Base-by-base conservation (phyloP, 2,113 vertebrate species). In the Mastomys coucha region DNA sequence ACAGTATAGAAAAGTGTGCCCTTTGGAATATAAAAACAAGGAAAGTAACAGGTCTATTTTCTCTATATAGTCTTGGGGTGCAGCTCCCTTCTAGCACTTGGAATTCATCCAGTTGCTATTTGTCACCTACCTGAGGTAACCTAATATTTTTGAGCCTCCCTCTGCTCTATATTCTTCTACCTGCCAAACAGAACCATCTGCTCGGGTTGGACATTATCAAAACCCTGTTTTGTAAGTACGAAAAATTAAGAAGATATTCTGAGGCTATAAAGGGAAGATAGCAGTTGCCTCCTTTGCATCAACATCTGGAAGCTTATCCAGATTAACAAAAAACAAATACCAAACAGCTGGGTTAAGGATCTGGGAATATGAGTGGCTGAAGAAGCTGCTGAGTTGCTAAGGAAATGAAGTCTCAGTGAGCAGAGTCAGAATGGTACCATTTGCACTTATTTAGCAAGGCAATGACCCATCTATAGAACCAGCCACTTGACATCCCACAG, bases 111-210 rank as follows among this genome's bases (percentile, higher is more conserved):
- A 89, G 87, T 77, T 91, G 96, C 65, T 95, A 94, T 91, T 90
- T 98, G 76, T 87, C 87, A 91, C 93, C 81, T 92, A 88, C 78
- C 42, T 67, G 88, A 91, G 70, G 93, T 96, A 92, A 84, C 85
- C 95, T 96, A 97, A 45, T 89, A 93, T 97, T 97, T 98, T 72
- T 45, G 78, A 95, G 53, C 67, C 90, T 77, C 17, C 28, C 94
- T 96, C 92, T 97, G 92, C 73, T 92, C 19, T 0, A 45, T 86
- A 88, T 31, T 65, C 65, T n/a, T 12, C 31, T 89, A 17, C 84
- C 45, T 96, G 78, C 89, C 93, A 95, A 95, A 91, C 94, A 96
- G 94, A 93, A 97, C 78, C 96, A 94, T 97, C 89, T 98, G 93
- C 88, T 95, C 65, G 58, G 16, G 31, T 82, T 96, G 89, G 93